Conservation (phyloP, 2,888 invertebrate genomes). For the Meloe dianella region DNA sequence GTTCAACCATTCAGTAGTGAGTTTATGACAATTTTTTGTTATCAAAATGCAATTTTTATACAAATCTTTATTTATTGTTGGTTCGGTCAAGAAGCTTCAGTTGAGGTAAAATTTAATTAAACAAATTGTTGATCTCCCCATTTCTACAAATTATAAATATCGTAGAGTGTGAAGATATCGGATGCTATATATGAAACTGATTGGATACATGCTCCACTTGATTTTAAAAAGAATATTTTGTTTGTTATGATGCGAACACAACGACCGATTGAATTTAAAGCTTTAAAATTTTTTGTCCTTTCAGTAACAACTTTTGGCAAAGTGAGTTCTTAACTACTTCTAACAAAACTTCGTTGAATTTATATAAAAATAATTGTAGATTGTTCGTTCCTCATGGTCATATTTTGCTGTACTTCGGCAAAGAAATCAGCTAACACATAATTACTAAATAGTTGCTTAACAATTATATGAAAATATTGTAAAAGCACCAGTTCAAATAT, state of each 20-base stretch:
- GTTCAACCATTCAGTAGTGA: not conserved
- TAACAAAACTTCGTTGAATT: not conserved
- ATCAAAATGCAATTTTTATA: constrained; percentile 11
- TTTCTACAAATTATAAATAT: not conserved
- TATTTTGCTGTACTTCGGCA: not conserved
- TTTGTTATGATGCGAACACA: constrained; percentile 17
- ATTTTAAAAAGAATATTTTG: constrained; percentile 17
- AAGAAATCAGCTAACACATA: not conserved
- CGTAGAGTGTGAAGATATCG: constrained; percentile 18
- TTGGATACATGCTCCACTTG: constrained; percentile 6
- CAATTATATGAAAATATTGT: too few species aligned
- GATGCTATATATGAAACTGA: constrained; percentile 17
- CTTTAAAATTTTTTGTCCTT: constrained; percentile 14
- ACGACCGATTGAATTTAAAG: constrained; percentile 16
- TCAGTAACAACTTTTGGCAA: constrained; percentile 16
- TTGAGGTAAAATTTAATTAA: constrained; percentile 3
- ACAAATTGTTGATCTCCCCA: not conserved
- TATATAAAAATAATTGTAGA: constrained; percentile 13
- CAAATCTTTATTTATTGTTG: constrained; percentile 24
- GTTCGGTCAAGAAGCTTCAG: constrained; percentile 21
- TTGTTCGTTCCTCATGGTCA: constrained; percentile 9
- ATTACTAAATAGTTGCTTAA: not conserved
- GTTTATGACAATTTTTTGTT: not conserved
- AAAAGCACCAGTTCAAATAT: too few species aligned
- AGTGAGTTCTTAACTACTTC: not conserved